Evolutionary conservation across 2,113 vertebrate genomes (phyloP), one percentile per base, ranked within the genome.

Genomic region (Penelope pileata): DNA sequence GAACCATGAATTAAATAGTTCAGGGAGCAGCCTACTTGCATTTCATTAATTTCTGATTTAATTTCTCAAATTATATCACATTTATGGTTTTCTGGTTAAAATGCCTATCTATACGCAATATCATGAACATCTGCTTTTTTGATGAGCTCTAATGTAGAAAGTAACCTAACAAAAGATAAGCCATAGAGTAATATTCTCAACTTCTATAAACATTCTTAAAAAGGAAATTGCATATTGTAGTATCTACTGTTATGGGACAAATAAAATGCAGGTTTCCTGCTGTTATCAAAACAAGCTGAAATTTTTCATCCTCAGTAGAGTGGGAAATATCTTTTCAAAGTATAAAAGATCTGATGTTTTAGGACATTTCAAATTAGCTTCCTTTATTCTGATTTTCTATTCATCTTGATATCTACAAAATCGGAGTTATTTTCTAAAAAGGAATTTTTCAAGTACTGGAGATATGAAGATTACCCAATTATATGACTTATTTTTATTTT

Each of bases 31-130:
- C 17, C 78, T 47, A 23, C 54, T 64, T 53, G 53, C 47, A 48
- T 66, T 75, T 80, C 32, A 56, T 56, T 89, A 73, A 75, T 76
- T 75, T 68, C 26, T 76, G 75, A 90, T 89, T 73, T 72, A 72
- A 64, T 72, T 89, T 79, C 70, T 72, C 66, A 56, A 78, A 67
- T 12, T 21, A 51, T 32, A 47, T 22, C 9, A 5, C 34, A 43
- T 74, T 88, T 6, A 53, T 34, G 0, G 0, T 4, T 74, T 67
- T 54, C 69, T 36, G 54, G 19, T 73, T 67, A 34, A 21, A 22
- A 54, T 72, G 77, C 63, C 16, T 32, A 72, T 51, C 34, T 43
- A 9, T 53, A 27, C 59, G 9, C 18, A 60, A 90, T 21, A 12
- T 56, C 72, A 90, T 4, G 3, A 90, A 70, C 34, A 82, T 58